These are phyloP conservation scores for Alouatta palliata DNA, from an alignment of 2,113 vertebrate genomes.

Conservation along the genomic window DNA sequence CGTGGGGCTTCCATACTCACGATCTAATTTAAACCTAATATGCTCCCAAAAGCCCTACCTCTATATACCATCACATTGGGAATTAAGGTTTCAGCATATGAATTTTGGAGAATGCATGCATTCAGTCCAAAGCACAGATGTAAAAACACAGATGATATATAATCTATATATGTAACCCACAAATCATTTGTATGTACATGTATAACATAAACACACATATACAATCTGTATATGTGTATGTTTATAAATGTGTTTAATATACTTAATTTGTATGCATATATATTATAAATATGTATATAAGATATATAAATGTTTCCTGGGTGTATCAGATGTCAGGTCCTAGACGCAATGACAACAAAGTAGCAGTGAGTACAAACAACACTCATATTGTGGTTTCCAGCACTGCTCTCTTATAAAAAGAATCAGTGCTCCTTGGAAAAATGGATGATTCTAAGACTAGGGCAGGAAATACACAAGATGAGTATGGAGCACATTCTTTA, in stretches of 20 bases:
- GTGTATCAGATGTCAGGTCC: neutral
- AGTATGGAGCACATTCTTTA: neutral
- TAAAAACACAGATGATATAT: neutral
- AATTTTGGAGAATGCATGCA: neutral
- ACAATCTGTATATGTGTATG: neutral
- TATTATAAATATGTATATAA: neutral
- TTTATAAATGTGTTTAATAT: too few relatives aligned
- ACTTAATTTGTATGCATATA: too few relatives aligned
- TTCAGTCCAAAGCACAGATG: neutral
- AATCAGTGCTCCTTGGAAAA: neutral
- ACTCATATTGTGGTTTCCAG: neutral
- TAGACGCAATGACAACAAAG: neutral
- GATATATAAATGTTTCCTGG: neutral
- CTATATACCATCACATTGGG: neutral
- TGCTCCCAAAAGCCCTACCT: neutral
- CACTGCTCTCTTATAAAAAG: neutral
- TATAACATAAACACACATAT: neutral
- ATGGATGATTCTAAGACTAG: neutral
- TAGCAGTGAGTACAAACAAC: neutral
- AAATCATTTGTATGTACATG: neutral
- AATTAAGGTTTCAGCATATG: neutral
- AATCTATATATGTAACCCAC: neutral
- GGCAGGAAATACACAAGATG: neutral
- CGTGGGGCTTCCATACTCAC: fast-evolving
- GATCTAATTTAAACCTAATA: neutral